phyloP scores from a whole-genome alignment of 2,113 vertebrate species.

The Romanogobio albipinnatus region DNA sequence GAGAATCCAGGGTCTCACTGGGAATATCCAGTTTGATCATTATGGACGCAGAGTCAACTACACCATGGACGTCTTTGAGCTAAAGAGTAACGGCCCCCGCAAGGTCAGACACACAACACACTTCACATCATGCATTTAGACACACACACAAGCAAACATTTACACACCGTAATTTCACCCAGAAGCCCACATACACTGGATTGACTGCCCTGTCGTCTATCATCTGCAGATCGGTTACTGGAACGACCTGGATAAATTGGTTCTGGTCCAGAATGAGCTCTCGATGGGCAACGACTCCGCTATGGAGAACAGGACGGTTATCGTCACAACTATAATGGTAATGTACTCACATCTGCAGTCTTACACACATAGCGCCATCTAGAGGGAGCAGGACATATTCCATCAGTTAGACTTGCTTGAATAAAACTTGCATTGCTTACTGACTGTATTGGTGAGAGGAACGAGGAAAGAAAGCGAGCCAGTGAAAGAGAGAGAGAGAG shows the following conservation, averaged over 20 bases:
- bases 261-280: slow-evolving; percentile 92
- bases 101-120: slow-evolving; percentile 76
- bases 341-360: slow-evolving; percentile 66
- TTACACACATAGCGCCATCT: slow-evolving; percentile 23
- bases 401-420: not conserved
- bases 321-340: slow-evolving; percentile 99
- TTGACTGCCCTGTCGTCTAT: not conserved
- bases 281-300: slow-evolving; percentile 87
- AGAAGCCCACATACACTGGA: slow-evolving; percentile 3
- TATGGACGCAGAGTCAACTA: slow-evolving; percentile 96
- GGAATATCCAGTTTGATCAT: slow-evolving; percentile 98
- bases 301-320: slow-evolving; percentile 93
- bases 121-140: not conserved
- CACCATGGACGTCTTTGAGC: slow-evolving; percentile 97
- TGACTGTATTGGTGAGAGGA: slow-evolving; percentile 19
- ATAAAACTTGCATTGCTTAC: slow-evolving; percentile 10
- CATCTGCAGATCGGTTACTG: slow-evolving; percentile 89
- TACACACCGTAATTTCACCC: not conserved
- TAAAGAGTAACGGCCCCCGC: slow-evolving; percentile 91
- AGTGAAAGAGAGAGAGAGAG: slow-evolving; percentile 2
- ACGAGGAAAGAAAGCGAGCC: not conserved
- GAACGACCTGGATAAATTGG: slow-evolving; percentile 97
- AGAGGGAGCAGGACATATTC: not conserved
- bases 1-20: slow-evolving; percentile 94
- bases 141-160: slow-evolving; percentile 32